Evolutionary conservation across 2,888 invertebrate genomes (phyloP), one percentile per base, ranked within the genome.

Genomic region (Chrysotoxum bicinctum): DNA sequence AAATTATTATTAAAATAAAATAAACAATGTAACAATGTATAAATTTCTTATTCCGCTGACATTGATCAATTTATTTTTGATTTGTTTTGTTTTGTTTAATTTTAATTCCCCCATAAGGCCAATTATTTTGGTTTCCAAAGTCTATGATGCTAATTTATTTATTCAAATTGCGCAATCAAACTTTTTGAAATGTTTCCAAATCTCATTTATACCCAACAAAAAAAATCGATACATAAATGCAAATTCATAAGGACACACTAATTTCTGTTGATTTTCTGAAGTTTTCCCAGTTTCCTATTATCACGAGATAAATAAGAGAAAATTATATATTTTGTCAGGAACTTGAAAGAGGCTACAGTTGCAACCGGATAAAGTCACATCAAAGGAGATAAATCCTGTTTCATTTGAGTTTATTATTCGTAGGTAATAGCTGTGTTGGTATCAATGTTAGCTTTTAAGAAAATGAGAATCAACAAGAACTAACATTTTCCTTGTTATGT

Each of bases 101-200:
- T 48, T 19, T 19, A 40, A n/a, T 45, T 45, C 1, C 14, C 21
- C 45, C 10, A 21, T 48, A 1, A 19, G 3, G 8, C 12, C 12
- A 48, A 45, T 19, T 45, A 12, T 48, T 48, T 26, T 52, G n/a
- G 26, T 8, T 52, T 52, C 9, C n/a, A 3, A 52, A 26, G 26
- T 56, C 30, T 26, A 50, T 68, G 45, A 19, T 50, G 23, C n/a
- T 58, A 30, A 69, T 70, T 54, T 58, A 14, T 35, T 35, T 35
- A 70, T 77, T 35, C 32, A 64, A 70, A 70, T 62, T 77, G 56
- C 48, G 64, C 62, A 64, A 72, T 72, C 45, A 72, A 64, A 64
- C 26, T 62, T 30, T 37, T 50, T 60, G 30, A 62, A 72, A 62
- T 48, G 35, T 35, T 64, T 72, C 37, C 37, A 78, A 64, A 64